Percentiles rank a stretch among this genome's conserved stretches.
Conservation (phyloP, 2,113 vertebrate genomes). For the Spermophilus dauricus region DNA sequence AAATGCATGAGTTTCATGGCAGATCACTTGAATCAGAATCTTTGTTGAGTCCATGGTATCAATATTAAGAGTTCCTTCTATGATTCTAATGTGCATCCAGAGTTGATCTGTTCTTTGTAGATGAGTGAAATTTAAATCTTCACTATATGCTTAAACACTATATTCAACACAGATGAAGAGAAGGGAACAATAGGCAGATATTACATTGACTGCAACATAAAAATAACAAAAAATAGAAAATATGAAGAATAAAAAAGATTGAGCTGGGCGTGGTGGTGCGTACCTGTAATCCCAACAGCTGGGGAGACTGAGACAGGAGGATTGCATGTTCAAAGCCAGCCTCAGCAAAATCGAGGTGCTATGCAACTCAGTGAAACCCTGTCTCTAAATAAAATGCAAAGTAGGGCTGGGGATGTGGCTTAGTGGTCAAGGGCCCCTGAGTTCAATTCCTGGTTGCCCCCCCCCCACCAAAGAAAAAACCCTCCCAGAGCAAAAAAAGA, state of each 20-base stretch:
- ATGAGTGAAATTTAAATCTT: conserved; percentile 4
- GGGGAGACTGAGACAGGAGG: no score
- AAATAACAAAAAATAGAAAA: neutral
- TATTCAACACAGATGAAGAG: neutral
- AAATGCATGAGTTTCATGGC: neutral
- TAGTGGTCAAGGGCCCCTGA: no score
- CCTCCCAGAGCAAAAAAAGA: no score
- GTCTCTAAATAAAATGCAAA: no score
- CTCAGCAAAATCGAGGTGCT: no score
- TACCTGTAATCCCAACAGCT: no score
- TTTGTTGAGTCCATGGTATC: neutral
- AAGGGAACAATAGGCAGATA: neutral
- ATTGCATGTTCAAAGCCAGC: no score
- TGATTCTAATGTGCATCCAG: neutral
- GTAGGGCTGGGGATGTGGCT: no score
- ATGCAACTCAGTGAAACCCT: no score
- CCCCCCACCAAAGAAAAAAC: no score
- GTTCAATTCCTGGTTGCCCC: no score
- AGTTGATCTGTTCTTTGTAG: neutral
- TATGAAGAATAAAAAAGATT: neutral
- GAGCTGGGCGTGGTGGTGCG: no score
- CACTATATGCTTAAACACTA: neutral
- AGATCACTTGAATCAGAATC: neutral
- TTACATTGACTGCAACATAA: neutral
- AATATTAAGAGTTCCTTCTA: neutral